Conservation (phyloP, 1,140 invertebrate species). For the Tetragnatha versicolor region DNA sequence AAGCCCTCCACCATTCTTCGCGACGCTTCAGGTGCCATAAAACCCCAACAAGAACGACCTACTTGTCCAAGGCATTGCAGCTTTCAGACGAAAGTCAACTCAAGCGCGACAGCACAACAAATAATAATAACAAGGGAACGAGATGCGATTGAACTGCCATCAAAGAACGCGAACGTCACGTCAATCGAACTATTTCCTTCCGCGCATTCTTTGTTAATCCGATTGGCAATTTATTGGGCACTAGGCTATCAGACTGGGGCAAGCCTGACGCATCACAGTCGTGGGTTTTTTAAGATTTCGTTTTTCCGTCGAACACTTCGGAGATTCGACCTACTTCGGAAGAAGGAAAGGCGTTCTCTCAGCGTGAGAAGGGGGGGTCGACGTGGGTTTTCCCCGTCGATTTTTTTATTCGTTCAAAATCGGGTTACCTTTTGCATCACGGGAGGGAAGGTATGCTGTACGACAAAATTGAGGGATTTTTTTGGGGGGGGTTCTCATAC, state of each 20-base stretch:
- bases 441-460: not conserved
- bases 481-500: not conserved
- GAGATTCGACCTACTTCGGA: slow-evolving; percentile 43
- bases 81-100: slow-evolving; percentile 8
- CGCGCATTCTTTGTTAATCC: slow-evolving; percentile 39
- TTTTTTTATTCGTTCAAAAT: slow-evolving; percentile 17
- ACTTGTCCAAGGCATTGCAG: too few species aligned
- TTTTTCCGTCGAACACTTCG: slow-evolving; percentile 1
- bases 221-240: slow-evolving; percentile 50
- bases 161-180: not conserved
- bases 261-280: slow-evolving; percentile 9
- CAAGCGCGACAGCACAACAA: not conserved
- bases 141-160: slow-evolving; percentile 40
- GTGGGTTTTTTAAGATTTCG: slow-evolving; percentile 8
- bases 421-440: slow-evolving; percentile 37
- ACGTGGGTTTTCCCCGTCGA: not conserved
- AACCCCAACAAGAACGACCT: too few species aligned
- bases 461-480: not conserved
- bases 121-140: not conserved
- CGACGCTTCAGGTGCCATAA: too few species aligned
- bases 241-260: slow-evolving; percentile 34
- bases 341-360: not conserved
- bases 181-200: slow-evolving; percentile 48
- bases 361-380: not conserved
- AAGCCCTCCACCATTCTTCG: too few species aligned